phyloP scores from a whole-genome alignment of 1,140 invertebrate species.

The Belonocnema kinseyi region DNA sequence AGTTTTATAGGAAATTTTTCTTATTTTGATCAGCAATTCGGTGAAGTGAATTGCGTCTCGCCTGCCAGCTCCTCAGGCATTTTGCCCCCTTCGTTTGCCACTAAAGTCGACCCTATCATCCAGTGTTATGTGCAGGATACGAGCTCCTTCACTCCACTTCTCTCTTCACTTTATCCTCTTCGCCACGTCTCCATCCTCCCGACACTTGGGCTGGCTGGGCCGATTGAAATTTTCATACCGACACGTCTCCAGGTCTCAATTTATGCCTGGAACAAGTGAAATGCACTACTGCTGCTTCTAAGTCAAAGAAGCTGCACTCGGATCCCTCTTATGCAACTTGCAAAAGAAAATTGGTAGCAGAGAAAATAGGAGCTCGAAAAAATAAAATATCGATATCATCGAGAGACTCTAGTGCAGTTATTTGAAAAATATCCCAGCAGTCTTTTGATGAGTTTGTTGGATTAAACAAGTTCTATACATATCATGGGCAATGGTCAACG shows the following conservation, averaged over 20 bases:
- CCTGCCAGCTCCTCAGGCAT: conserved; percentile 43
- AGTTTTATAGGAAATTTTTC: not conserved
- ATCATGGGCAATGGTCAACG: too few species aligned
- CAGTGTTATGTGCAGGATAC: conserved; percentile 21
- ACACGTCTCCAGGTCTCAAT: conserved; percentile 62
- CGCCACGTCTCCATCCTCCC: conserved; percentile 42
- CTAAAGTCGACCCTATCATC: conserved; percentile 28
- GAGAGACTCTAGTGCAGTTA: conserved; percentile 4
- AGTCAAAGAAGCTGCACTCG: conserved; percentile 4
- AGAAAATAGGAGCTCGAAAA: not conserved
- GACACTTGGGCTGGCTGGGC: conserved; percentile 46
- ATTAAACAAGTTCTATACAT: too few species aligned
- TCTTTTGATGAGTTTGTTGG: too few species aligned
- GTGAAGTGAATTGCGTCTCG: conserved; percentile 9
- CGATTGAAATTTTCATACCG: conserved; percentile 72
- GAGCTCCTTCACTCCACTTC: conserved; percentile 13
- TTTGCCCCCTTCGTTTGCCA: conserved; percentile 43
- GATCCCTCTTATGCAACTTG: conserved; percentile 4
- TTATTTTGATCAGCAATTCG: conserved; percentile 1
- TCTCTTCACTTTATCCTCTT: conserved; percentile 41
- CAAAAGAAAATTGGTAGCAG: not conserved
- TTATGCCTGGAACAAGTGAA: conserved; percentile 60
- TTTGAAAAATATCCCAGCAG: too few species aligned
- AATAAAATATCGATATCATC: not conserved
- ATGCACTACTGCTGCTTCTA: conserved; percentile 42